Conservation (phyloP, 2,113 vertebrate species). For the Microcebus murinus region DNA sequence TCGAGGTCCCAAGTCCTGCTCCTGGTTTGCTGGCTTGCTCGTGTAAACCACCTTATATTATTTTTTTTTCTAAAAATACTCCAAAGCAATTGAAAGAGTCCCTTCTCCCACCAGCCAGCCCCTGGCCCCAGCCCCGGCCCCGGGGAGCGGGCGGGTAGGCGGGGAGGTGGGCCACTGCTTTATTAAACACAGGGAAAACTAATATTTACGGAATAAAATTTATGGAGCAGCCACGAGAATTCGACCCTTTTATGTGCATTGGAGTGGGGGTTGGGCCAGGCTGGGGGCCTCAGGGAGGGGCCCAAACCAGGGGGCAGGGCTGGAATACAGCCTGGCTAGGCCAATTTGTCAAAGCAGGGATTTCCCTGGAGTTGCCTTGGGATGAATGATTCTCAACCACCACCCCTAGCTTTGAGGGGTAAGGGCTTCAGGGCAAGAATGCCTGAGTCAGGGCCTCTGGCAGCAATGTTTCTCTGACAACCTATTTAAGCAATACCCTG, state of each 20-base stretch:
- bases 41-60: conserved; percentile 82
- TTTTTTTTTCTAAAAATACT: conserved; percentile 91
- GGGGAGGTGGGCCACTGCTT: conserved; percentile 87
- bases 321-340: conserved; percentile 69
- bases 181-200: conserved; percentile 89
- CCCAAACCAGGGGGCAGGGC: conserved; percentile 73
- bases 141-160: conserved; percentile 87
- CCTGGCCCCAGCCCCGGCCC: conserved; percentile 84
- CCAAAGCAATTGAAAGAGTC: conserved; percentile 90
- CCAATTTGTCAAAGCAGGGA: conserved; percentile 74
- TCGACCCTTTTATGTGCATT: conserved; percentile 81
- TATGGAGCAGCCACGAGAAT: conserved; percentile 86
- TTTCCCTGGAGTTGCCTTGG: conserved; percentile 71
- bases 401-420: conserved; percentile 9
- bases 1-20: conserved; percentile 78
- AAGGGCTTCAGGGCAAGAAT: conserved; percentile 37
- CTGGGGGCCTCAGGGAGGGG: conserved; percentile 70
- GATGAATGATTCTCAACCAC: conserved; percentile 57
- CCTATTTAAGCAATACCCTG: not conserved
- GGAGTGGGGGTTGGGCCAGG: conserved; percentile 75
- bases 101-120: conserved; percentile 85
- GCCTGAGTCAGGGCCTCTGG: not conserved
- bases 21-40: conserved; percentile 80
- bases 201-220: conserved; percentile 90
- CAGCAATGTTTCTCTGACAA: not conserved